phyloP scores from a whole-genome alignment of 2,113 vertebrate species.

The Gopherus flavomarginatus region DNA sequence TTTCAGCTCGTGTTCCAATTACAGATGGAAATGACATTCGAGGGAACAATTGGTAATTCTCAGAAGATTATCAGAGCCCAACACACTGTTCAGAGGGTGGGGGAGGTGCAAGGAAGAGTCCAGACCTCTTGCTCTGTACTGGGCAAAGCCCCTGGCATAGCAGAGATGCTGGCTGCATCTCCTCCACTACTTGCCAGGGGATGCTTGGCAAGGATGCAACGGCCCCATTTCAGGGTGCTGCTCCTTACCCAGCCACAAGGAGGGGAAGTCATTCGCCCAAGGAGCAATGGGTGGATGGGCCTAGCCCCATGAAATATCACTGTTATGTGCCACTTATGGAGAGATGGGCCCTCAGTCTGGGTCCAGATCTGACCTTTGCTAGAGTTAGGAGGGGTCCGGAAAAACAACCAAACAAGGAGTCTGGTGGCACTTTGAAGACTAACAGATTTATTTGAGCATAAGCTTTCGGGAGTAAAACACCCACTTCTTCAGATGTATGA shows the following conservation, averaged over 20 bases:
- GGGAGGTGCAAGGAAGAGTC: not conserved
- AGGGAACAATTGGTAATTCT: conserved; percentile 34
- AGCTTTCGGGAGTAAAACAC: no score
- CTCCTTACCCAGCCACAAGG: not conserved
- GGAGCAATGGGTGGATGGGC: not conserved
- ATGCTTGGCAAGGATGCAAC: not conserved
- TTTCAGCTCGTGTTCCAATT: not conserved
- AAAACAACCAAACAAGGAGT: no score
- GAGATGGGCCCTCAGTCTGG: not conserved
- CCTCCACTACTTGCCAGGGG: not conserved
- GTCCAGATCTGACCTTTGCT: not conserved
- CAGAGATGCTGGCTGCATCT: not conserved
- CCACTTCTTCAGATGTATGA: no score
- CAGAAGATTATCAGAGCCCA: conserved; percentile 9
- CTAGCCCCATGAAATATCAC: not conserved
- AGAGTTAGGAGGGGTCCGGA: no score
- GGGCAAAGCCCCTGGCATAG: not conserved
- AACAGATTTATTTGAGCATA: no score
- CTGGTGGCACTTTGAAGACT: no score
- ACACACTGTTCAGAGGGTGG: not conserved
- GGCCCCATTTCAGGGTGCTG: not conserved
- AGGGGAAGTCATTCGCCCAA: not conserved
- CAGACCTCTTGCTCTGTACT: not conserved
- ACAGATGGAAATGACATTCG: conserved; percentile 16
- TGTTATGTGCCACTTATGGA: not conserved